Base-by-base conservation (phyloP, 2,888 invertebrate genomes). In the Auanema sp. region DNA sequence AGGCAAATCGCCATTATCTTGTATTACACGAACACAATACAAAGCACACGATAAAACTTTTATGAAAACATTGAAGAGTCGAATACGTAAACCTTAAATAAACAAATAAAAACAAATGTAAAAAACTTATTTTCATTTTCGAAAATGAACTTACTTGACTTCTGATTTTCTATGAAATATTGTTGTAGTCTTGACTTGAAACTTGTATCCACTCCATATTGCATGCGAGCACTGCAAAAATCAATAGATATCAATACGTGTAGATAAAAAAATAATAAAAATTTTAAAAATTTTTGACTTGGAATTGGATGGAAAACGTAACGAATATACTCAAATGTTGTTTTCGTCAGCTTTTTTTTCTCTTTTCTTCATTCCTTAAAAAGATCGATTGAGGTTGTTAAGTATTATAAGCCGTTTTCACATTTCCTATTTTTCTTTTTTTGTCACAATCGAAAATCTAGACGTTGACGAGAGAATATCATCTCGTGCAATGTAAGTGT, bases 151-250 rank as follows among this genome's bases (percentile, higher is more conserved):
- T 93, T 88, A 96, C 96, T 97, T 86, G 95, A 95, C 88, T 93
- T 90, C 89, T 96, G 95, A 88, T 97, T 97, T 88, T 97, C 96
- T 87, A 97, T 92, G 89, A 97, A 97, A 88, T 96, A 97, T 81
- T 96, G 89, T 88, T 97, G 95, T 86, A 97, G 91, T 87, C 95
- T 90, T 89, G 96, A 94, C 89, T 96, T 96, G 87, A 96, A 91
- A 84, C 94, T 95, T 86, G 95, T 95, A 88, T 97, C 96, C 88
- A 95, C 95, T 88, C 96, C 97, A 87, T 96, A 97, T 87, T 97
- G 96, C 86, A 97, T 96, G 83, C 95, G 92, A 82, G 97, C 96
- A 89, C 96, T 97, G 91, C 52, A 91, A 91, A 18, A 33, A 33
- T 33, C 33, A 33, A 33, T 33, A 33, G 33, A 33, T 33, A 33